These are phyloP conservation scores for Fulmarus glacialis DNA, from an alignment of 2,113 vertebrate species.

Conservation along the genomic window DNA sequence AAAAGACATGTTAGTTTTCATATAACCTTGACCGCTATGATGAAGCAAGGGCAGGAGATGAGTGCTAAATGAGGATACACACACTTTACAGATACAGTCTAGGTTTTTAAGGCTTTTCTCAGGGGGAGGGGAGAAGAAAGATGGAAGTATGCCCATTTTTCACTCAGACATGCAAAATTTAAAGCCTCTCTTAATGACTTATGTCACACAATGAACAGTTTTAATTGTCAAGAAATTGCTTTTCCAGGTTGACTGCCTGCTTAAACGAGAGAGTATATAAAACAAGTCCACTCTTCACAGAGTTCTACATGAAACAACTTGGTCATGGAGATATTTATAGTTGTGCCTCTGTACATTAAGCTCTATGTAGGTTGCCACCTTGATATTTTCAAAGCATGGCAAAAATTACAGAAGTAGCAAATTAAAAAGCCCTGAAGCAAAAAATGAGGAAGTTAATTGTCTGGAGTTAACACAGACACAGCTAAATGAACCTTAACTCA, in stretches of 20 bases:
- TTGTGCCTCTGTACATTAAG: not conserved
- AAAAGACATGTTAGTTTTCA: not conserved
- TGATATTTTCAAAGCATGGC: not conserved
- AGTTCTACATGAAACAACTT: not conserved
- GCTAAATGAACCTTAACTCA: not conserved
- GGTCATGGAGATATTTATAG: not conserved
- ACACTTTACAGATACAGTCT: not conserved
- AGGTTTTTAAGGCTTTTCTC: not conserved
- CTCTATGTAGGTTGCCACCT: not conserved
- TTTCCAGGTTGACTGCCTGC: not conserved
- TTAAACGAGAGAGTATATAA: not conserved
- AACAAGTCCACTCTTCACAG: not conserved
- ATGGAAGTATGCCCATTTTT: not conserved
- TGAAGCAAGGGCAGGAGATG: not conserved
- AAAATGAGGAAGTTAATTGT: constrained; percentile 4
- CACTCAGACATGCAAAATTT: not conserved
- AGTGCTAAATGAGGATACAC: not conserved
- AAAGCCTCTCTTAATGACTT: not conserved
- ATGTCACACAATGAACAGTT: not conserved
- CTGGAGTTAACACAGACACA: not conserved
- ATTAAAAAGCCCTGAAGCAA: constrained; percentile 31
- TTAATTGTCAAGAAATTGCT: constrained; percentile 13
- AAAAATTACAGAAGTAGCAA: not conserved
- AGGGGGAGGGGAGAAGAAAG: not conserved
- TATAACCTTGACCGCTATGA: not conserved